A percentile compares a stretch with the other conserved stretches of the same genome.
These are phyloP conservation scores for Dipodomys ordii DNA, from an alignment of 2,113 vertebrate species.

Conservation along the genomic window DNA sequence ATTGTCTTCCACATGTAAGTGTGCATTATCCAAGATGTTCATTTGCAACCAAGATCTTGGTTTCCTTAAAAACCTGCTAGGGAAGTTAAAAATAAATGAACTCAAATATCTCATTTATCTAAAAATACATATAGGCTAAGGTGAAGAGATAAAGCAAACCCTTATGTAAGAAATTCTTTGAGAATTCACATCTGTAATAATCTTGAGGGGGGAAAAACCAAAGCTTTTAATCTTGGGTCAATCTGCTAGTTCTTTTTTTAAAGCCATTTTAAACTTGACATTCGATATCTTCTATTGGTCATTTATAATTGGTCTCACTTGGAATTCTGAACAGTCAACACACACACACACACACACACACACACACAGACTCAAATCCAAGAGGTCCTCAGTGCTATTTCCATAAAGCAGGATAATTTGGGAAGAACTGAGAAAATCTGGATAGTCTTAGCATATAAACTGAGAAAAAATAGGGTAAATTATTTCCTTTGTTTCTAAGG, in stretches of 20 bases:
- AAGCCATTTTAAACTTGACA: not conserved
- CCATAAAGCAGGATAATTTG: constrained; percentile 17
- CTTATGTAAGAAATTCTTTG: constrained; percentile 27
- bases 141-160: not conserved
- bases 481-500: not conserved
- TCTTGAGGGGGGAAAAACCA: not conserved
- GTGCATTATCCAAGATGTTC: not conserved
- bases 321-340: not conserved
- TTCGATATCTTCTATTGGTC: not conserved
- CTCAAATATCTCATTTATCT: constrained; percentile 41
- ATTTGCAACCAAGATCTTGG: not conserved
- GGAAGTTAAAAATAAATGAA: constrained; percentile 29
- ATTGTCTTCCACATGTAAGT: not conserved
- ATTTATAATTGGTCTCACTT: constrained; percentile 36
- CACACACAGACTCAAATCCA: not conserved
- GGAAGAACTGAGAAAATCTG: not conserved
- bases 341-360: too few species aligned
- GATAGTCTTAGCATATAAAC: not conserved
- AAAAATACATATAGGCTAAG: constrained; percentile 42
- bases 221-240: constrained; percentile 21
- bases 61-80: constrained; percentile 31
- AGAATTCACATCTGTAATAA: constrained; percentile 9
- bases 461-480: not conserved
- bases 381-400: not conserved
- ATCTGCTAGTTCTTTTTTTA: constrained; percentile 12